phyloP scores from a whole-genome alignment of 1,140 invertebrate species.

The Eriocheir sinensis region DNA sequence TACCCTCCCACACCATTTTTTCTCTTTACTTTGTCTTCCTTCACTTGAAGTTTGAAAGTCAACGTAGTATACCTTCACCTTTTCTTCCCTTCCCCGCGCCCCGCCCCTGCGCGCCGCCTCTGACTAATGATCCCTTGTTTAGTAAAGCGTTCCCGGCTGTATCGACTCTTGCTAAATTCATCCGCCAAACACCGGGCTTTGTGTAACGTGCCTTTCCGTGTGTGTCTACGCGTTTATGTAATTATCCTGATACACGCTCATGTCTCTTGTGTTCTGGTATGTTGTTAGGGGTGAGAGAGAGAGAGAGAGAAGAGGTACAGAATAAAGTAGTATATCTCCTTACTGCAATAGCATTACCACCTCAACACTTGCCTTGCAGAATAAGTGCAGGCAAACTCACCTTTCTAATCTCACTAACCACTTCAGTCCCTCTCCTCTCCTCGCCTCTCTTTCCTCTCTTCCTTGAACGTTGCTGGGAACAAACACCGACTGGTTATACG shows the following conservation, averaged over 20 bases:
- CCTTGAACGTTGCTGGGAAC: background rate
- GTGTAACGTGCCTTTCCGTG: background rate
- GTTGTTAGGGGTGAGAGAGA: background rate
- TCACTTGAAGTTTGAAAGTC: background rate
- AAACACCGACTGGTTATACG: background rate
- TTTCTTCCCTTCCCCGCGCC: background rate
- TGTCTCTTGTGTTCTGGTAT: no score
- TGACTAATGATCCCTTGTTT: background rate
- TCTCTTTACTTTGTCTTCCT: no score
- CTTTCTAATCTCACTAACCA: no score
- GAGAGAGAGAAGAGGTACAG: background rate
- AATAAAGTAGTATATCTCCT: background rate
- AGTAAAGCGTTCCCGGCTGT: slow-evolving; percentile 4
- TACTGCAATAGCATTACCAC: background rate
- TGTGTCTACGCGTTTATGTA: no score
- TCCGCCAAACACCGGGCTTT: background rate
- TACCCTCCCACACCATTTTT: no score
- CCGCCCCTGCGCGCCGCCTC: background rate
- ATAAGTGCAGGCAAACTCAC: no score
- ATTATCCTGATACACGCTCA: no score
- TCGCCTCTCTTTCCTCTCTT: background rate
- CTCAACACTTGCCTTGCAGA: background rate
- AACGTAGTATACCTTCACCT: background rate
- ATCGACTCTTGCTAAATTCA: background rate
- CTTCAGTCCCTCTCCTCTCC: no score